A percentile compares a stretch with the other conserved stretches of the same genome.
Evolutionary conservation across 35 echinoderm and acorn worm species (phyloP).

Genomic region (Stichopus chloronotus): DNA sequence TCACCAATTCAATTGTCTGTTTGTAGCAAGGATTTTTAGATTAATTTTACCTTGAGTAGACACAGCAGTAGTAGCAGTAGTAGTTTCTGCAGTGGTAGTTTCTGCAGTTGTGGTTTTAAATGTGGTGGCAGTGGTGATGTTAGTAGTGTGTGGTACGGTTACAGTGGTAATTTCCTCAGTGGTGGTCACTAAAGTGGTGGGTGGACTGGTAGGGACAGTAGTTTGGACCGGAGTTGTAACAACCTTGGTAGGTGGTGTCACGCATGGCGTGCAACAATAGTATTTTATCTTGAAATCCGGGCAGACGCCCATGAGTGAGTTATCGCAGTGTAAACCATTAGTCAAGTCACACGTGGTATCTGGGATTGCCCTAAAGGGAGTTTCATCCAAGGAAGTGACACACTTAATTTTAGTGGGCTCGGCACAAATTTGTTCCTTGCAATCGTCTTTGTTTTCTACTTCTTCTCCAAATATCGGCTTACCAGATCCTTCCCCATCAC

Average conservation of each 20-base stretch:
- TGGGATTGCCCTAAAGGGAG: neutral
- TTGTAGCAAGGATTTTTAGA: neutral
- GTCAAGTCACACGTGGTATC: neutral
- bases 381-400: neutral
- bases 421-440: neutral
- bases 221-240: neutral
- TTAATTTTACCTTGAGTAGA: neutral
- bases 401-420: neutral
- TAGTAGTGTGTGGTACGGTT: neutral
- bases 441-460: neutral
- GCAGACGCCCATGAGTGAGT: neutral
- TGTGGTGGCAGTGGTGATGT: neutral
- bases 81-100: neutral
- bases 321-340: neutral
- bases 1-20: neutral
- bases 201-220: neutral
- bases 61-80: neutral
- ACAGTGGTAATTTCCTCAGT: neutral
- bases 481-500: neutral
- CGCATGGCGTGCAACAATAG: neutral
- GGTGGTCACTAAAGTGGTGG: neutral
- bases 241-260: neutral
- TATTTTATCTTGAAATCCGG: slow-evolving; percentile 18
- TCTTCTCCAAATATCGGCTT: neutral
- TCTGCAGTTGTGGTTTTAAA: neutral